Conservation (phyloP, 1,140 invertebrate genomes). For the Homarus americanus region DNA sequence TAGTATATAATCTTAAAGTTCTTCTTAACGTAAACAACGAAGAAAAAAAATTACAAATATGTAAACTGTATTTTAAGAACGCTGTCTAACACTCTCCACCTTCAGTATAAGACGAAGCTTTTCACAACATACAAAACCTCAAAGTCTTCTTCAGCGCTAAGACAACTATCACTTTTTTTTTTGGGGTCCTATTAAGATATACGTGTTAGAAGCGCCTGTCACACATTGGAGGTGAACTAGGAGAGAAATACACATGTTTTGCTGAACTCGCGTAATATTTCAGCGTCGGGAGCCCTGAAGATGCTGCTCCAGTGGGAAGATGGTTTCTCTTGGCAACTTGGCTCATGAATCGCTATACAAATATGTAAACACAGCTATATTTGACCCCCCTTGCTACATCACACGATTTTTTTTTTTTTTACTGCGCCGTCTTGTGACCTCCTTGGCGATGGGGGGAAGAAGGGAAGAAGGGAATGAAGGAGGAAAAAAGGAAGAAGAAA, state of each 20-base stretch:
- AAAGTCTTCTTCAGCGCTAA: too few relatives aligned
- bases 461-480: neutral
- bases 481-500: neutral
- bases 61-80: too few relatives aligned
- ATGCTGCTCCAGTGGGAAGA: neutral
- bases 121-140: too few relatives aligned
- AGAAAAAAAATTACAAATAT: too few relatives aligned
- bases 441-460: neutral
- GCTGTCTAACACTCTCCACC: too few relatives aligned
- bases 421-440: neutral
- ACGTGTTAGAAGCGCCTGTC: too few relatives aligned
- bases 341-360: slow-evolving; percentile 31
- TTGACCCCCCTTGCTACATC: slow-evolving; percentile 17
- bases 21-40: too few relatives aligned
- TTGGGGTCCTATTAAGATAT: too few relatives aligned
- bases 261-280: slow-evolving; percentile 13
- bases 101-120: too few relatives aligned
- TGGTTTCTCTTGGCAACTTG: neutral
- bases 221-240: neutral
- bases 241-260: neutral
- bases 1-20: too few relatives aligned
- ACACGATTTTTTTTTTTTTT: neutral
- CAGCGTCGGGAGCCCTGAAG: neutral
- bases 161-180: too few relatives aligned
- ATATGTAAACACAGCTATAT: slow-evolving; percentile 52